Base-by-base conservation (phyloP, 92 coral and sea anemone genomes). In the Blastomussa wellsi region DNA sequence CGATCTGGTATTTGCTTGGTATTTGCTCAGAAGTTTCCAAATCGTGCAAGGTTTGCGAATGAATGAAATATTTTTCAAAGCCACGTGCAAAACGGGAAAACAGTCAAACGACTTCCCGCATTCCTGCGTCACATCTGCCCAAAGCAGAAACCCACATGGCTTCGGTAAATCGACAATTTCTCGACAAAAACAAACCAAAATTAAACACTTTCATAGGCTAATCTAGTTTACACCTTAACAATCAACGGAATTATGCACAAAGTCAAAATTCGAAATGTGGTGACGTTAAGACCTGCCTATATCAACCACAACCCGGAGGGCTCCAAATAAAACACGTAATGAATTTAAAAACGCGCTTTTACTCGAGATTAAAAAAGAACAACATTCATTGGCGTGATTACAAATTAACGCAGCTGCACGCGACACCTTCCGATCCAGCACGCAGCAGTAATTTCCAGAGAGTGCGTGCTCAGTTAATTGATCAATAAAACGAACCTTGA, bases 101-200 rank as follows among this genome's bases (percentile, higher is more conserved):
- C 81, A 81, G 79, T 13, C 44, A 66, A 84, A 84, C 82, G 64
- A 88, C 78, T 70, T 69, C 57, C 72, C 81, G 83, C 84, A 85
- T 78, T 88, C 79, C 73, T 33, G 51, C 35, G 62, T 47, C 95
- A 81, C 93, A 92, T 92, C 95, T 92, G 95, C 86, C 92, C 80
- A 31, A 26, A 81, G 72, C 75, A 82, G 95, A 89, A 82, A 92
- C 95, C 90, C 95, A 92, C 95, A 92, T 92, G 95, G 92, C 81
- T 77, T 41, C 13, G 60, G 53, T 68, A 77, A 24, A 78, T 51
- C 84, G 70, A 83, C 92, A 89, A 92, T 92, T 89, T 90, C 92
- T 70, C 67, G 78, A 74, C 95, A 86, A 85, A 89, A 89, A 78
- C 83, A 85, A 73, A 77, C 44, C 48, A 42, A 49, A 76, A 49